These are phyloP conservation scores for Setipinna tenuifilis DNA, from an alignment of 2,797 vertebrate species.

Conservation along the genomic window DNA sequence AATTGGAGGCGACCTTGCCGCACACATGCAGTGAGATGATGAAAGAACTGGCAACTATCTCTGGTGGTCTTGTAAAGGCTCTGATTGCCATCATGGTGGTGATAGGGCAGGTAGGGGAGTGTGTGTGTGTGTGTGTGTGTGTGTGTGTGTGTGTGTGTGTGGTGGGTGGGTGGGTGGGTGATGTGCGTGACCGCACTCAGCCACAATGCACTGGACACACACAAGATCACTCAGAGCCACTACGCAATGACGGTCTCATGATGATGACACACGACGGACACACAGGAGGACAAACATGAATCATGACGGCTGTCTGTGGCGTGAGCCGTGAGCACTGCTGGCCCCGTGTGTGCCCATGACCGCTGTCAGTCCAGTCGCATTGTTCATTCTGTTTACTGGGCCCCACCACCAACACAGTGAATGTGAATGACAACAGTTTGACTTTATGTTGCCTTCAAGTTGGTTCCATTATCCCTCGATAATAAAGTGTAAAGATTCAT, in stretches of 20 bases:
- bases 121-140: too few species aligned
- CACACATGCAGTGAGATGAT: not conserved
- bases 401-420: not conserved
- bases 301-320: not conserved
- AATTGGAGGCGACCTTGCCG: not conserved
- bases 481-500: not conserved
- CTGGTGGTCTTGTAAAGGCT: not conserved
- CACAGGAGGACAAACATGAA: slow-evolving; percentile 4
- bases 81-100: slow-evolving; percentile 3
- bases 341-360: not conserved
- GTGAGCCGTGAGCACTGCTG: not conserved
- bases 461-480: not conserved
- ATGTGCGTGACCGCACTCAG: not conserved
- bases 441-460: not conserved
- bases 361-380: not conserved
- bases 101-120: not conserved
- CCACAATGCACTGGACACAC: not conserved
- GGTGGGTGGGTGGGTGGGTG: not conserved
- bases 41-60: not conserved
- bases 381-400: not conserved
- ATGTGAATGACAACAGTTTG: not conserved
- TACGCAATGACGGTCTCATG: not conserved
- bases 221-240: slow-evolving; percentile 4
- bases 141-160: not conserved
- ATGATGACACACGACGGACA: not conserved